Evolutionary conservation across 2,113 vertebrate species (phyloP), one percentile per base, ranked within the genome.

Genomic region (Glaucomys volans): DNA sequence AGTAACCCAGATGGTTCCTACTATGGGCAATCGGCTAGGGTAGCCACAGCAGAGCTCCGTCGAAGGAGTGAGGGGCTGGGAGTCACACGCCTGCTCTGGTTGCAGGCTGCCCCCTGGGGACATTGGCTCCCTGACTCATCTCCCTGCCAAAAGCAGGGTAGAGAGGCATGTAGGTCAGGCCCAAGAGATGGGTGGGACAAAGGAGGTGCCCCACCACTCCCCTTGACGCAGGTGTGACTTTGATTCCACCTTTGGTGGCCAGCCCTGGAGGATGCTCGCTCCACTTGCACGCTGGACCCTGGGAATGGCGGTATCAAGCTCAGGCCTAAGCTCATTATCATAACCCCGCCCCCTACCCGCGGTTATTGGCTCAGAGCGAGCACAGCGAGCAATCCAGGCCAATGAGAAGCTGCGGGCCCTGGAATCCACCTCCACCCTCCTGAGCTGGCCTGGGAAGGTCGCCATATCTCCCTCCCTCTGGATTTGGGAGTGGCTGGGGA

Each of bases 81-180:
- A 4, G 50, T 69, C 74, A 20, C 17, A 1, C 0, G 4, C n/a
- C 35, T 8, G 4, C 14, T 32, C 18, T 1, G 62, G 17, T 1
- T 13, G 5, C 17, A 35, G n/a, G 17, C 8, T 75, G 14, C 69
- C 92, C 44, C 52, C 13, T 26, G 30, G 35, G 50, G 50, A 50
- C 28, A 8, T 28, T 28, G 14, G 9, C 64, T 42, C 14, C 42
- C 50, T 17, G 12, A 28, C 18, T 30, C 67, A 11, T 44, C 59
- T 59, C 12, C 14, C 57, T 72, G 52, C 74, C 50, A 6, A 12
- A 44, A 52, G 12, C 7, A 20, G n/a, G 37, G 17, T 16, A 26
- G 22, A 64, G 26, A 4, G 35, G 7, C 5, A 0, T 8, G 44
- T 22, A 28, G 37, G 30, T 11, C 6, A 90, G 40, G 42, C 32